phyloP scores from a whole-genome alignment of 1,140 invertebrate genomes.

The Drosophila sproati region DNA sequence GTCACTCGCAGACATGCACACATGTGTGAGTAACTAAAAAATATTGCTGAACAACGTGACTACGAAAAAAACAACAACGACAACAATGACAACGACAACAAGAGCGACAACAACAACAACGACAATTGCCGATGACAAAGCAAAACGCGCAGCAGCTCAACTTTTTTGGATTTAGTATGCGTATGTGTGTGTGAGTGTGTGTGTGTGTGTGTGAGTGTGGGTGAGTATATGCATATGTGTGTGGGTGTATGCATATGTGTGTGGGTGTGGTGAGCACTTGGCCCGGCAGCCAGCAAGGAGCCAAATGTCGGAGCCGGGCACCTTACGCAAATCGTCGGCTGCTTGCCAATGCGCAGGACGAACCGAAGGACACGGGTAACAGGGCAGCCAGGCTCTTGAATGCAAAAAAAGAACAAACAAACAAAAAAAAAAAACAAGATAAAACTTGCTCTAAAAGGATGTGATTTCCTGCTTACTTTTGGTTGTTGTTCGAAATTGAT shows the following conservation, averaged over 20 bases:
- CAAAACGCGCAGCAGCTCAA: conserved; percentile 65
- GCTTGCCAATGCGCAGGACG: conserved; percentile 74
- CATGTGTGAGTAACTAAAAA: conserved; percentile 38
- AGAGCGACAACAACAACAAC: conserved; percentile 20
- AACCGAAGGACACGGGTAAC: conserved; percentile 64
- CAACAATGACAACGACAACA: too few relatives aligned
- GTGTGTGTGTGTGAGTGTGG: conserved; percentile 1
- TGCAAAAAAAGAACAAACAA: conserved; percentile 26
- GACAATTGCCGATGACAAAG: conserved; percentile 77
- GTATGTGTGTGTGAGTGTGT: conserved; percentile 1
- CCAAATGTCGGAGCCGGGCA: conserved; percentile 55
- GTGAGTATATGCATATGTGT: not conserved
- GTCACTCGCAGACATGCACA: conserved; percentile 1
- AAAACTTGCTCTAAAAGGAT: not conserved
- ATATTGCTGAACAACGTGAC: conserved; percentile 77
- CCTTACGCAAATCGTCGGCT: conserved; percentile 71
- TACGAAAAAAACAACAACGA: conserved; percentile 20
- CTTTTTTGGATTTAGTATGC: conserved; percentile 67
- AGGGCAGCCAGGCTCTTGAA: conserved; percentile 8
- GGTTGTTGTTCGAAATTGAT: conserved; percentile 38
- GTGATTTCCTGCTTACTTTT: conserved; percentile 27
- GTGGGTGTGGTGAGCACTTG: conserved; percentile 6
- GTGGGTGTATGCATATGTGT: not conserved
- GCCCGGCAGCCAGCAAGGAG: conserved; percentile 48
- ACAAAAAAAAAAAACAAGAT: not conserved